phyloP scores from a whole-genome alignment of 2,113 vertebrate genomes.

The Boleophthalmus pectinirostris region DNA sequence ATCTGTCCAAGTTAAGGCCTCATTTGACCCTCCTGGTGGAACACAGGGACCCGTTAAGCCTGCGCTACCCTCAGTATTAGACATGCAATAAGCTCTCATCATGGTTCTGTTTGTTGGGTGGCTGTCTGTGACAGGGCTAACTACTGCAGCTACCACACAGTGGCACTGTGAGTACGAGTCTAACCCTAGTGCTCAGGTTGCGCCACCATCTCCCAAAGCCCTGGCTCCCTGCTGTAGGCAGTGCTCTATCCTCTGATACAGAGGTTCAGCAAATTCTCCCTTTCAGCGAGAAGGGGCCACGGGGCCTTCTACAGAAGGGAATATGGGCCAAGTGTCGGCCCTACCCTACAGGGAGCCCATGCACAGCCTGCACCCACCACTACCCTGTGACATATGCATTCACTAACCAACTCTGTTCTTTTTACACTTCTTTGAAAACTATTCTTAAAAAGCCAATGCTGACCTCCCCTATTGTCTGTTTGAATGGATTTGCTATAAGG shows the following conservation, averaged over 20 bases:
- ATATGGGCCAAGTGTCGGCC: conserved; percentile 66
- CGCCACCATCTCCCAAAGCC: conserved; percentile 63
- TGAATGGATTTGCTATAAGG: conserved; percentile 35
- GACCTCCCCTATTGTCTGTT: conserved; percentile 24
- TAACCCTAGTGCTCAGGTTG: conserved; percentile 65
- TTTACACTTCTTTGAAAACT: conserved; percentile 34
- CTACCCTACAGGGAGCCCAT: conserved; percentile 69
- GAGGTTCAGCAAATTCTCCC: conserved; percentile 76
- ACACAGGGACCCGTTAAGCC: conserved; percentile 50
- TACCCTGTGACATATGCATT: conserved; percentile 47
- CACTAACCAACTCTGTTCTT: conserved; percentile 38
- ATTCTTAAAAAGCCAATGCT: conserved; percentile 34
- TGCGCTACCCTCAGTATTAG: conserved; percentile 41
- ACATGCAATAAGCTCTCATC: conserved; percentile 40
- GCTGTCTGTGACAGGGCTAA: conserved; percentile 68
- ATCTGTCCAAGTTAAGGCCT: conserved; percentile 66
- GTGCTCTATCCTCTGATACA: conserved; percentile 80
- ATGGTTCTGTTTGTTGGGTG: conserved; percentile 49
- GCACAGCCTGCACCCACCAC: conserved; percentile 67
- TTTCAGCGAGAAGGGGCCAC: conserved; percentile 51
- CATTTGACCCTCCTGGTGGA: conserved; percentile 58
- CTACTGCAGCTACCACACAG: conserved; percentile 76
- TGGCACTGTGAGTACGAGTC: conserved; percentile 73
- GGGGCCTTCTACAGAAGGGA: conserved; percentile 59
- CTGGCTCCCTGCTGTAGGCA: conserved; percentile 63